Base-by-base conservation (phyloP, 2,797 vertebrate genomes). In the Scleropages formosus region DNA sequence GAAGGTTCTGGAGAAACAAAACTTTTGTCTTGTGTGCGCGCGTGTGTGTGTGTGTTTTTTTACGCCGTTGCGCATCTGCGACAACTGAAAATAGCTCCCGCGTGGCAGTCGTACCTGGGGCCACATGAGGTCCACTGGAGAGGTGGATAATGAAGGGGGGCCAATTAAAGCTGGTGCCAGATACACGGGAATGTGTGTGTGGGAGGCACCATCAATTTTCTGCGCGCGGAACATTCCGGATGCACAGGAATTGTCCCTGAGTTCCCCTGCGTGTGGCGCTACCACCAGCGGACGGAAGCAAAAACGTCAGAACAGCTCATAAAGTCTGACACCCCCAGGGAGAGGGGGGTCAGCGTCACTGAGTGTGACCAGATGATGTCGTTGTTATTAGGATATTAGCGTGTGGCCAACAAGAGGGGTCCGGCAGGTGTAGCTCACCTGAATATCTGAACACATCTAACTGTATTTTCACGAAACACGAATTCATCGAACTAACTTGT, bases 111-210 rank as follows among this genome's bases (percentile, higher is more conserved):
- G 27, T 12, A 74, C 75, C 72, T 69, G 51, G 39, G 56, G 78
- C 73, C 67, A 58, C 74, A 27, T 22, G 75, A 49, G 65, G 62
- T 60, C 26, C 26, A 15, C 62, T 6, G 24, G 69, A 75, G 49
- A 59, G 46, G 59, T 60, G 53, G 73, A 44, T 73, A 69, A 78
- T 65, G 63, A 77, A 72, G 70, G 72, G 61, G 72, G 59, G 66
- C 63, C 78, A 79, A 79, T 81, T 75, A 81, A 65, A 61, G 78
- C 59, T 63, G 56, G 59, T 27, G 56, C 24, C 61, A 68, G 59
- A 27, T 11, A 53, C 61, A 72, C 59, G 61, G 47, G 49, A 11
- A 7, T 8, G 49, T 8, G 49, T 10, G 58, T 22, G 7, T n/a
- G 6, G 12, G 22, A 51, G 67, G 53, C 9, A n/a, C 2, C 67